Conservation (phyloP, 1,140 invertebrate genomes). For the Pteromalus puparum region DNA sequence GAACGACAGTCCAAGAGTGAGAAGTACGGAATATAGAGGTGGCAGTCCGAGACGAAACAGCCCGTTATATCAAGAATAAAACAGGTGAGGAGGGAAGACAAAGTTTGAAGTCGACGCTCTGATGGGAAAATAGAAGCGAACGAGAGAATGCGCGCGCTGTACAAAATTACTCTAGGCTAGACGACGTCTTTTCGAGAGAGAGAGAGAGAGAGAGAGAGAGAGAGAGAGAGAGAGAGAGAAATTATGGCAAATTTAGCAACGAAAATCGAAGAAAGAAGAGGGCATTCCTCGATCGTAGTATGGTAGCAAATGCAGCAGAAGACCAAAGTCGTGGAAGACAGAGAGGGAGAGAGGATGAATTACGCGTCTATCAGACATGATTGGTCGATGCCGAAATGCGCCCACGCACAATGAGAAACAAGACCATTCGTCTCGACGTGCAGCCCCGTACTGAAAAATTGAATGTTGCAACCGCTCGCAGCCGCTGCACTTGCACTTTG, state of each 20-base stretch:
- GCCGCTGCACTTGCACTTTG: not conserved
- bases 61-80: slow-evolving; percentile 37
- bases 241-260: slow-evolving; percentile 72
- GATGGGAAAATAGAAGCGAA: not conserved
- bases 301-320: too few species aligned
- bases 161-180: slow-evolving; percentile 43
- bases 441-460: slow-evolving; percentile 37
- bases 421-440: slow-evolving; percentile 31
- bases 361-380: slow-evolving; percentile 63
- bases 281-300: not conserved
- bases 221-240: slow-evolving; percentile 64
- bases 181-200: slow-evolving; percentile 55
- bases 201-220: slow-evolving; percentile 65
- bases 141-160: slow-evolving; percentile 1
- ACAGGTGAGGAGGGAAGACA: slow-evolving; percentile 31
- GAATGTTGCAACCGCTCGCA: not conserved
- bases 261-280: not conserved
- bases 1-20: not conserved
- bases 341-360: slow-evolving; percentile 51
- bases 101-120: slow-evolving; percentile 32
- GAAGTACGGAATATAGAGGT: slow-evolving; percentile 34
- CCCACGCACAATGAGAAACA: slow-evolving; percentile 55
- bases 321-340: not conserved
- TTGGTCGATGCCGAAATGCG: slow-evolving; percentile 58
- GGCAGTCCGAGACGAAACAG: not conserved